A percentile compares a stretch with the other conserved stretches of the same genome.
Evolutionary conservation across 2,888 invertebrate genomes (phyloP).

Genomic region (Drosophila nr. perissopoda): DNA sequence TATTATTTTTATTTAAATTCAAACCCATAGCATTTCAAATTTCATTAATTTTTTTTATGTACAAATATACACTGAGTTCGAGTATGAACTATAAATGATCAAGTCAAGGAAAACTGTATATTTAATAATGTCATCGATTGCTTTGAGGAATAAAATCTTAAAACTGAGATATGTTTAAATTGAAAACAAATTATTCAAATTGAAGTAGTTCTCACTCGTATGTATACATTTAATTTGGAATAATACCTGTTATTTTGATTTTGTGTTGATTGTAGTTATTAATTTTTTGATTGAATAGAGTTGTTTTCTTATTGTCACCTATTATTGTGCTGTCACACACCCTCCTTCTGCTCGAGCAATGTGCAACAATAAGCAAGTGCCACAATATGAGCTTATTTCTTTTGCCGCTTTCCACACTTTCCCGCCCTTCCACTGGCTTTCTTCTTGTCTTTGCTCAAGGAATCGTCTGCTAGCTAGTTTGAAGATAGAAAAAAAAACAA

Average conservation of each 20-base stretch:
- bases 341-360: background rate
- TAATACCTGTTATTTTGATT: background rate
- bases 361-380: constrained; percentile 16
- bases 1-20: background rate
- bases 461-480: constrained; percentile 40
- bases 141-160: background rate
- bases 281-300: background rate
- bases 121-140: background rate
- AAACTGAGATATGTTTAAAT: background rate
- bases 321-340: background rate
- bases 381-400: constrained; percentile 18
- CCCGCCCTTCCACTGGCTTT: background rate
- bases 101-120: background rate
- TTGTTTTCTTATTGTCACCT: background rate
- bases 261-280: background rate
- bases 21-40: background rate
- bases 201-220: background rate
- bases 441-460: constrained; percentile 27
- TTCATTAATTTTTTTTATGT: fast-evolving
- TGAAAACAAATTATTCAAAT: background rate
- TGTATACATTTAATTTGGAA: background rate
- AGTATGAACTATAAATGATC: background rate
- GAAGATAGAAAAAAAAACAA: constrained; percentile 37
- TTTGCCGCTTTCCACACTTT: constrained; percentile 4
- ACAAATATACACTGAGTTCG: background rate